phyloP scores from a whole-genome alignment of 2,888 invertebrate species.

The Leucoptera coffeella region DNA sequence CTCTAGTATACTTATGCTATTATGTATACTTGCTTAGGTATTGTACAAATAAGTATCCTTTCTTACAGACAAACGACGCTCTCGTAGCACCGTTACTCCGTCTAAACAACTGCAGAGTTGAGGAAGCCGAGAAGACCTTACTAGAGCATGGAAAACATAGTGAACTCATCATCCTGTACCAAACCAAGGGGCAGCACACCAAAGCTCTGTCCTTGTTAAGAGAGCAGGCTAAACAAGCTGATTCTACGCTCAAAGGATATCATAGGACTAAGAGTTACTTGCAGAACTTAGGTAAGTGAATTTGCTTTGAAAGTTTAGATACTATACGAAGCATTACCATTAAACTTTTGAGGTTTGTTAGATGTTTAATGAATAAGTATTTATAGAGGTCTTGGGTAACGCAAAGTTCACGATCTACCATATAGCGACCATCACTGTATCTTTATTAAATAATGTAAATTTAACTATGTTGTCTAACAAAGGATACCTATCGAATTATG shows the following conservation, averaged over 20 bases:
- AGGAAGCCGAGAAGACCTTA: slow-evolving; percentile 87
- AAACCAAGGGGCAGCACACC: slow-evolving; percentile 87
- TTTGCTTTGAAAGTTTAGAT: no score
- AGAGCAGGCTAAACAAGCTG: slow-evolving; percentile 67
- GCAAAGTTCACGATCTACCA: no score
- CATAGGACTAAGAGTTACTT: slow-evolving; percentile 86
- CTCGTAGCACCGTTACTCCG: slow-evolving; percentile 86
- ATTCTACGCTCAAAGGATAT: slow-evolving; percentile 72
- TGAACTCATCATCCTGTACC: slow-evolving; percentile 92
- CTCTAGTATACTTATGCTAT: no score
- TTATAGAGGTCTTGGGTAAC: no score
- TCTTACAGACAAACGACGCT: slow-evolving; percentile 83
- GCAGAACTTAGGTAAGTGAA: slow-evolving; percentile 78
- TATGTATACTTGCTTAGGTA: no score
- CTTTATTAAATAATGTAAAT: no score
- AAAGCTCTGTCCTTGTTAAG: slow-evolving; percentile 85
- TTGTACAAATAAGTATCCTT: neutral
- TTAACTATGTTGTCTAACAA: no score
- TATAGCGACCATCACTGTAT: no score
- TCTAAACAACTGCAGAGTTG: slow-evolving; percentile 86
- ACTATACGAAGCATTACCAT: no score
- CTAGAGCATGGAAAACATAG: slow-evolving; percentile 82
- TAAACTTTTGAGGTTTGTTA: no score
- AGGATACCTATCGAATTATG: no score
- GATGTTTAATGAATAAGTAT: no score